phyloP scores from a whole-genome alignment of 2,113 vertebrate species.

The Corapipo altera region DNA sequence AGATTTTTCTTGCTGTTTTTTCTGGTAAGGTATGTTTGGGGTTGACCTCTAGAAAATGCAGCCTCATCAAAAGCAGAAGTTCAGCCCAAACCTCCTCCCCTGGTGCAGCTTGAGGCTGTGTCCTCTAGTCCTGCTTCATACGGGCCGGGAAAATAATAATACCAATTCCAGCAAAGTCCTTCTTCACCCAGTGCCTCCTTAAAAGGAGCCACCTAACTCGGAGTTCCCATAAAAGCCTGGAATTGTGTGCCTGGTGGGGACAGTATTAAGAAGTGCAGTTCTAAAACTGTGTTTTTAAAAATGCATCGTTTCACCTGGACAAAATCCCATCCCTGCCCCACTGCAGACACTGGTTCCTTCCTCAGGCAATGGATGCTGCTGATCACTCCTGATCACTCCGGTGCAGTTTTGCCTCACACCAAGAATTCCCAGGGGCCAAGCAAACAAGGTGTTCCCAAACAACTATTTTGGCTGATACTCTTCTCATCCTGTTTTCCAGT shows the following conservation, averaged over 20 bases:
- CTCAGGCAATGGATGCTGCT: not conserved
- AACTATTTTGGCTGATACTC: not conserved
- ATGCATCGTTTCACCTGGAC: not conserved
- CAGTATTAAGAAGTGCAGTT: not conserved
- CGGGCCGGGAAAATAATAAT: not conserved
- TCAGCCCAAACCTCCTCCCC: not conserved
- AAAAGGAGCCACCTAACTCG: not conserved
- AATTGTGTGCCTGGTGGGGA: not conserved
- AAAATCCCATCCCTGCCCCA: not conserved
- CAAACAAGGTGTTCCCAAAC: not conserved
- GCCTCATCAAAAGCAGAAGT: not conserved
- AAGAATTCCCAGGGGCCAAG: not conserved
- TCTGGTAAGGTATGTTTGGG: not conserved
- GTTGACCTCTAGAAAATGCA: not conserved
- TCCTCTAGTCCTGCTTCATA: not conserved
- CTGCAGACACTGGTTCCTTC: not conserved
- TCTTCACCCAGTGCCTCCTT: not conserved
- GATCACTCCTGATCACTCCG: not conserved
- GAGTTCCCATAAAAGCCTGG: not conserved
- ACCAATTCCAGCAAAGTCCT: not conserved
- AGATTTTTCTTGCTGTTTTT: not conserved
- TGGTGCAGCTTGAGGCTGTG: not conserved
- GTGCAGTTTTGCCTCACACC: not conserved
- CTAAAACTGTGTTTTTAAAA: not conserved
- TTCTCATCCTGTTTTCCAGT: not conserved